These are phyloP conservation scores for Kryptolebias marmoratus DNA, from an alignment of 2,113 vertebrate species.

Conservation along the genomic window DNA sequence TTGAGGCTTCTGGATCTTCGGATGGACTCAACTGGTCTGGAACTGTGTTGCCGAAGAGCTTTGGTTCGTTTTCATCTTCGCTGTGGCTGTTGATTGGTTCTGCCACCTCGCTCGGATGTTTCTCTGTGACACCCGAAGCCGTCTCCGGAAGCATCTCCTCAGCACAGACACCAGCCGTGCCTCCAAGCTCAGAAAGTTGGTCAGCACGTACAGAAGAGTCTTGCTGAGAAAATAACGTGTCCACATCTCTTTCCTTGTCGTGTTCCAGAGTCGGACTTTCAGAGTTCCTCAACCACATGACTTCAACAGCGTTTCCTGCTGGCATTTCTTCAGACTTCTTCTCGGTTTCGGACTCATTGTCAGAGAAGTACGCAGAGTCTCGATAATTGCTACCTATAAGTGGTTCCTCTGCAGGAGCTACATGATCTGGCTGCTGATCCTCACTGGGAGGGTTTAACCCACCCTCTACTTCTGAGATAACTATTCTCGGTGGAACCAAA, in stretches of 20 bases:
- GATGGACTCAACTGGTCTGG: slow-evolving; percentile 12
- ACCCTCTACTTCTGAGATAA: slow-evolving; percentile 85
- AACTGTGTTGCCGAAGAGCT: slow-evolving; percentile 16
- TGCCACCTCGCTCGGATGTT: slow-evolving; percentile 18
- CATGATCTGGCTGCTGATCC: slow-evolving; percentile 36
- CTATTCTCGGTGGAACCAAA: slow-evolving; percentile 84
- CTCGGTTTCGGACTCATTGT: slow-evolving; percentile 93
- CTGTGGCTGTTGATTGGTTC: slow-evolving; percentile 12
- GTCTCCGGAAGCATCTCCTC: slow-evolving; percentile 13
- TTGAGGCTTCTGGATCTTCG: slow-evolving; percentile 17
- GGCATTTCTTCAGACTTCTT: slow-evolving; percentile 84
- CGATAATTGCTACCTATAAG: slow-evolving; percentile 82
- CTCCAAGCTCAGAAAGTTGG: slow-evolving; percentile 4
- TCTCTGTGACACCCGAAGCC: slow-evolving; percentile 35
- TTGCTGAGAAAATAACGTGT: slow-evolving; percentile 23
- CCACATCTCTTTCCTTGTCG: slow-evolving; percentile 14
- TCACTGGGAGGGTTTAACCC: slow-evolving; percentile 52
- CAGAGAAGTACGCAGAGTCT: slow-evolving; percentile 98
- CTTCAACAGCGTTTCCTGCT: slow-evolving; percentile 43
- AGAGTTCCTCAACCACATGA: slow-evolving; percentile 47
- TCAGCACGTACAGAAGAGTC: slow-evolving; percentile 21
- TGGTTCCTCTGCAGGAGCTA: slow-evolving; percentile 62
- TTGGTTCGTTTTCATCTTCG: slow-evolving; percentile 12
- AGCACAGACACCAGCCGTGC: background rate
- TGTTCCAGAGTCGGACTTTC: background rate